phyloP scores from a whole-genome alignment of 2,113 vertebrate genomes.

The Microtus ochrogaster region DNA sequence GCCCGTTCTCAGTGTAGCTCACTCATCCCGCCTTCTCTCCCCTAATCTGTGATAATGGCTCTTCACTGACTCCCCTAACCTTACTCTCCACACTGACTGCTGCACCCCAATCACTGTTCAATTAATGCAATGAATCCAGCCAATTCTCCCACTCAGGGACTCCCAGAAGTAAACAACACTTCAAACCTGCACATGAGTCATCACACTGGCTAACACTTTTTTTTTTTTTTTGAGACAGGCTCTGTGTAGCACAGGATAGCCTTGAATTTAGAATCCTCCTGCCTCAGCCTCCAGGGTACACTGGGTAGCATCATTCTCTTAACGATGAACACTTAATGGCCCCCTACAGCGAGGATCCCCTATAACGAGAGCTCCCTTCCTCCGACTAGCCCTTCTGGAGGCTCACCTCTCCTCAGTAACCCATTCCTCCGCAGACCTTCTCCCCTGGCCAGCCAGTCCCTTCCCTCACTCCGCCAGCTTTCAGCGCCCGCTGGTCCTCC shows the following conservation, averaged over 20 bases:
- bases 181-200: constrained; percentile 36
- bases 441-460: neutral
- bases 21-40: neutral
- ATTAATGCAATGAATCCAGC: neutral
- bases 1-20: neutral
- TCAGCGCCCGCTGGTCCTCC: neutral
- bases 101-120: neutral
- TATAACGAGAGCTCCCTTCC: neutral
- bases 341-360: neutral
- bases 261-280: neutral
- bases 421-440: neutral
- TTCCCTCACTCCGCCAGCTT: neutral
- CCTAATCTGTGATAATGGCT: neutral
- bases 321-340: neutral
- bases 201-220: neutral
- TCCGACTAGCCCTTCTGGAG: neutral
- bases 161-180: neutral
- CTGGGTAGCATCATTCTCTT: neutral
- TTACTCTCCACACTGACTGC: neutral
- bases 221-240: neutral
- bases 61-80: neutral
- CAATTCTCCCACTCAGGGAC: neutral
- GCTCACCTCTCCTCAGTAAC: neutral
- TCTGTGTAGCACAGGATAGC: neutral
- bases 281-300: neutral